A percentile compares a stretch with the other conserved stretches of the same genome.
Evolutionary conservation across 2,113 vertebrate genomes (phyloP).

Genomic region (Desmodus rotundus): DNA sequence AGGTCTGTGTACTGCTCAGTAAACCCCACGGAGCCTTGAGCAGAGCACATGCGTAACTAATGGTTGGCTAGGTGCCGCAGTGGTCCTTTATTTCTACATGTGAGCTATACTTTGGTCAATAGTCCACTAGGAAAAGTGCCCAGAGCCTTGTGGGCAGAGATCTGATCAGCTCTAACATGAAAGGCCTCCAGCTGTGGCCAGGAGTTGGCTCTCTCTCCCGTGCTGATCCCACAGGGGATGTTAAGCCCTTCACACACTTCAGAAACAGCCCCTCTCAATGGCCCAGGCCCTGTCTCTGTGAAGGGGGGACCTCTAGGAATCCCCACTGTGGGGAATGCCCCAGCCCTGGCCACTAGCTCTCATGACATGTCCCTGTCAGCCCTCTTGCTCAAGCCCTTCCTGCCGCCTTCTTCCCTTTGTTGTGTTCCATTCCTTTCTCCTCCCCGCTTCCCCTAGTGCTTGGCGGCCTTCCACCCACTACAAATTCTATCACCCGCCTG

Average conservation of each 20-base stretch:
- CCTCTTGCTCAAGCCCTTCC: not conserved
- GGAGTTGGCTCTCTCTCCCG: not conserved
- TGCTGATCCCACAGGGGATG: not conserved
- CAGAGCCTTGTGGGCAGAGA: not conserved
- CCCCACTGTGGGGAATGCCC: not conserved
- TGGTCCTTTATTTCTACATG: not conserved
- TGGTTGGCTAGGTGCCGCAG: fast-evolving
- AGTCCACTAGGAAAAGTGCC: not conserved
- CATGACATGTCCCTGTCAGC: not conserved
- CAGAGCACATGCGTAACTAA: not conserved
- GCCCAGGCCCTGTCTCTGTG: not conserved
- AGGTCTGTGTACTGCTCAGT: not conserved
- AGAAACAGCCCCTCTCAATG: not conserved
- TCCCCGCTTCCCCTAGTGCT: conserved; percentile 46
- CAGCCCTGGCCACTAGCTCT: not conserved
- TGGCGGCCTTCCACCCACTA: conserved; percentile 69
- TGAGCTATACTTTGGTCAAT: not conserved
- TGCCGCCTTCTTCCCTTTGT: conserved; percentile 18
- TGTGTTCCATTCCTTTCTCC: not conserved
- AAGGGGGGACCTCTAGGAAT: not conserved
- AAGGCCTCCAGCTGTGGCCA: not conserved
- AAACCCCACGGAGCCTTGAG: not conserved
- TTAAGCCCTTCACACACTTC: not conserved
- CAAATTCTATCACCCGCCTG: conserved; percentile 70
- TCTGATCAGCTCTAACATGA: not conserved